These are phyloP conservation scores for Tokudaia muenninki DNA, from an alignment of 2,797 vertebrate species.

Conservation along the genomic window DNA sequence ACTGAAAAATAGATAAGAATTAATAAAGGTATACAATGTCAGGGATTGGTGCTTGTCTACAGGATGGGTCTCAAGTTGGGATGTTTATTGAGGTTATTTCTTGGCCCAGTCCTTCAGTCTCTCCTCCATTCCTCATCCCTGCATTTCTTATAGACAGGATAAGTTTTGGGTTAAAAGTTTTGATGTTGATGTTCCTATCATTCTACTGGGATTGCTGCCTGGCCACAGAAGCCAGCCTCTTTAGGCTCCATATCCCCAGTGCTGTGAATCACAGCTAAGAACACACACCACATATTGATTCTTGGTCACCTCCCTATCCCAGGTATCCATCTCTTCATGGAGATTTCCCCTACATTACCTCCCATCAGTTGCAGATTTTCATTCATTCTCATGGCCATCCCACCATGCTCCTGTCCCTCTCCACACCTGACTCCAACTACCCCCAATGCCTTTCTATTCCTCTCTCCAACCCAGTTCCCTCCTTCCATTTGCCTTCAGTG, in stretches of 20 bases:
- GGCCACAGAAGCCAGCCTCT: neutral
- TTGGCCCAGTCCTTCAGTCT: neutral
- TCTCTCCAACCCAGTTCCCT: neutral
- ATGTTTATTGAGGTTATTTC: neutral
- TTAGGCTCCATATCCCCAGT: neutral
- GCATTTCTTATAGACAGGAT: neutral
- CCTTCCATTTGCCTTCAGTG: neutral
- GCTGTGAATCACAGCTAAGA: neutral
- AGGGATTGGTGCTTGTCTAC: neutral
- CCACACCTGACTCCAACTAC: neutral
- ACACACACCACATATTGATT: neutral
- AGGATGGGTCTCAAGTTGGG: neutral
- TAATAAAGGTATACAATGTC: neutral
- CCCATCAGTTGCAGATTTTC: neutral
- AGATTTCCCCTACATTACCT: neutral
- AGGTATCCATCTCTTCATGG: neutral
- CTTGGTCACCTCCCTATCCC: neutral
- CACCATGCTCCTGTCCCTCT: neutral
- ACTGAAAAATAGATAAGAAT: neutral
- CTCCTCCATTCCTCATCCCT: neutral
- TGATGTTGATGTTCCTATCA: neutral
- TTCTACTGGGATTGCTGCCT: neutral
- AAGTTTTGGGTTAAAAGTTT: neutral
- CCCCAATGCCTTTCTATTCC: neutral
- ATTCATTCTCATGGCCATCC: neutral